These are phyloP conservation scores for Nasonia vitripennis DNA, from an alignment of 1,140 invertebrate species.

Conservation along the genomic window DNA sequence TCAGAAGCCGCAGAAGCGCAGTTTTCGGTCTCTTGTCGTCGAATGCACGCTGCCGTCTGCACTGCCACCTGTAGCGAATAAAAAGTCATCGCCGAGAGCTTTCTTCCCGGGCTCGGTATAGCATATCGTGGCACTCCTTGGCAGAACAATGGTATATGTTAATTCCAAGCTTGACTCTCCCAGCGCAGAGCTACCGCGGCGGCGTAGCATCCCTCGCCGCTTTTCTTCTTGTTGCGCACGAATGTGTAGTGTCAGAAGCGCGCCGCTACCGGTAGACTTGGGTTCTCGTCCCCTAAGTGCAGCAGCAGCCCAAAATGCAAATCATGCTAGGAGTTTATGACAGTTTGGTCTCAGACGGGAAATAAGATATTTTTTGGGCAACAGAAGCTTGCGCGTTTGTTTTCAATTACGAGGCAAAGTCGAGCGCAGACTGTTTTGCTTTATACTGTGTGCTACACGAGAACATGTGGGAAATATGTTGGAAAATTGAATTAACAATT, in stretches of 20 bases:
- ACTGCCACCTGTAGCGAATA: constrained; percentile 57
- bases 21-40: background rate
- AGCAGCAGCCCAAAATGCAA: constrained; percentile 32
- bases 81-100: constrained; percentile 63
- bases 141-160: constrained; percentile 69
- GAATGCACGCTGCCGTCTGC: constrained; percentile 56
- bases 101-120: constrained; percentile 51
- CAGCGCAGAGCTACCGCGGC: background rate
- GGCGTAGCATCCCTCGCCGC: background rate
- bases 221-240: constrained; percentile 31
- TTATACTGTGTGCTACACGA: background rate
- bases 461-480: too few species aligned
- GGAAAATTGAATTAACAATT: too few species aligned
- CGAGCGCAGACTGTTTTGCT: background rate
- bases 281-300: background rate
- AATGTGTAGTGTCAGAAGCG: background rate
- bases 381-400: background rate
- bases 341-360: constrained; percentile 4
- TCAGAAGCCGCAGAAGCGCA: background rate
- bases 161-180: constrained; percentile 56
- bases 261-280: background rate
- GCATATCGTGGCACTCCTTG: constrained; percentile 42
- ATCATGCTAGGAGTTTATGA: constrained; percentile 41
- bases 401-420: constrained; percentile 17
- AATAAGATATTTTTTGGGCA: constrained; percentile 27